Percentiles rank a stretch among this genome's conserved stretches.
Evolutionary conservation across 1,140 invertebrate genomes (phyloP).

Genomic region (Drosophila subpulchrella): DNA sequence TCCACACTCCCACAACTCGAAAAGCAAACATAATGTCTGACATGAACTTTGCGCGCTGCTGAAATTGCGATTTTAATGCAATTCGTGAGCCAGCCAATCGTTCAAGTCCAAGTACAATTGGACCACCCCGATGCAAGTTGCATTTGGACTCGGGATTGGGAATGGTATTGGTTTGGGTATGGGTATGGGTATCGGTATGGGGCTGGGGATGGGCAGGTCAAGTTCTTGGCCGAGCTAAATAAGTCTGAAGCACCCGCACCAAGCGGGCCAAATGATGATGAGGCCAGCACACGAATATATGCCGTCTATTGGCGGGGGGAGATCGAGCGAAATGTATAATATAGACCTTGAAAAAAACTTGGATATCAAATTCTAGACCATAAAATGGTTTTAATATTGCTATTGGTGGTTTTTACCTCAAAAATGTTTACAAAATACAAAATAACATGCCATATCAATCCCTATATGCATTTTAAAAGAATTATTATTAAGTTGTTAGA

Average conservation of each 20-base stretch:
- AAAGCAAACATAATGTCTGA: conserved; percentile 77
- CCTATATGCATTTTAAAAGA: too few relatives aligned
- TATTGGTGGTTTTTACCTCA: too few relatives aligned
- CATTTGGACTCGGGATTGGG: conserved; percentile 27
- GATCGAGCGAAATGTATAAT: background rate
- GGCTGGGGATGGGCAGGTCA: conserved; percentile 35
- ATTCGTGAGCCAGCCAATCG: conserved; percentile 82
- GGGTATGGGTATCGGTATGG: conserved; percentile 27
- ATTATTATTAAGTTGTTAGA: too few relatives aligned
- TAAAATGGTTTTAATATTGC: too few relatives aligned
- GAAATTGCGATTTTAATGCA: conserved; percentile 84
- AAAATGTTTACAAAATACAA: too few relatives aligned
- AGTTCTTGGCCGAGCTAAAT: conserved; percentile 12
- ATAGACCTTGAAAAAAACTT: too few relatives aligned
- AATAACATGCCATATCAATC: too few relatives aligned
- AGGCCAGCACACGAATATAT: conserved; percentile 37
- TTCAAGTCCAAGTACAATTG: conserved; percentile 82
- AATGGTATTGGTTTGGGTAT: conserved; percentile 11
- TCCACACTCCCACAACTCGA: conserved; percentile 59
- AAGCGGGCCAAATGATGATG: conserved; percentile 47
- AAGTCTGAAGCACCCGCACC: conserved; percentile 42
- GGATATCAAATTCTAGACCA: too few relatives aligned
- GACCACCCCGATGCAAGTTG: conserved; percentile 63
- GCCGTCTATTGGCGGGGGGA: conserved; percentile 23
- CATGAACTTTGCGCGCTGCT: conserved; percentile 83